These are phyloP conservation scores for Azemiops feae DNA, from an alignment of 2,113 vertebrate genomes.

Conservation along the genomic window DNA sequence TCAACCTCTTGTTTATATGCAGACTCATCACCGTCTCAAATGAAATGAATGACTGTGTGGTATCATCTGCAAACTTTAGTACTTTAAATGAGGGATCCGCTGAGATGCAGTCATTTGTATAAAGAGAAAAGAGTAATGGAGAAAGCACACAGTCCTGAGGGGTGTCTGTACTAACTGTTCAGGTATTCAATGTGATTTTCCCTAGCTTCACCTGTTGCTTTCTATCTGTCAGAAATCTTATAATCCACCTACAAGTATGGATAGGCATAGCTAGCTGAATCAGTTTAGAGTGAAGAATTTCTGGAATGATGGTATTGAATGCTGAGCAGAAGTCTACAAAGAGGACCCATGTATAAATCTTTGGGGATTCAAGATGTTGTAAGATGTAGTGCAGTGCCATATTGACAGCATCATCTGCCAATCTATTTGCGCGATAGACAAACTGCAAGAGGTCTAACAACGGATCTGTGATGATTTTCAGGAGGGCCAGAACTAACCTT, in stretches of 20 bases:
- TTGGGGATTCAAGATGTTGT: neutral
- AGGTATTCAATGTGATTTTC: neutral
- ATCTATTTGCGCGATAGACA: neutral
- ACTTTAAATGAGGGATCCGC: neutral
- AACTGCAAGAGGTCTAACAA: neutral
- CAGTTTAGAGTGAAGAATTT: neutral
- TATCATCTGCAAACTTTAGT: neutral
- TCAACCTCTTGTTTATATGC: neutral
- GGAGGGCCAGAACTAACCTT: neutral
- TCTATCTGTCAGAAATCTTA: neutral
- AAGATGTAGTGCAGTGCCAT: neutral
- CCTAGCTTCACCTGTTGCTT: neutral
- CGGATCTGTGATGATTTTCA: neutral
- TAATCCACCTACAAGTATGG: neutral
- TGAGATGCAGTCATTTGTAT: neutral
- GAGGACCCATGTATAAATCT: neutral
- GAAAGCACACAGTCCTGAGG: neutral
- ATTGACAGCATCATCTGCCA: neutral
- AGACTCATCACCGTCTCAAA: neutral
- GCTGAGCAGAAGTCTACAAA: neutral
- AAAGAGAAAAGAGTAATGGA: neutral
- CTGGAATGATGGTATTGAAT: neutral
- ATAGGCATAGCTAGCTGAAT: neutral
- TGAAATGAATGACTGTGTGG: neutral
- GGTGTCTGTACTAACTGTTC: neutral